Percentiles rank a stretch among this genome's conserved stretches.
Evolutionary conservation across 1,140 invertebrate genomes (phyloP).

Genomic region (Pogonus chalceus): DNA sequence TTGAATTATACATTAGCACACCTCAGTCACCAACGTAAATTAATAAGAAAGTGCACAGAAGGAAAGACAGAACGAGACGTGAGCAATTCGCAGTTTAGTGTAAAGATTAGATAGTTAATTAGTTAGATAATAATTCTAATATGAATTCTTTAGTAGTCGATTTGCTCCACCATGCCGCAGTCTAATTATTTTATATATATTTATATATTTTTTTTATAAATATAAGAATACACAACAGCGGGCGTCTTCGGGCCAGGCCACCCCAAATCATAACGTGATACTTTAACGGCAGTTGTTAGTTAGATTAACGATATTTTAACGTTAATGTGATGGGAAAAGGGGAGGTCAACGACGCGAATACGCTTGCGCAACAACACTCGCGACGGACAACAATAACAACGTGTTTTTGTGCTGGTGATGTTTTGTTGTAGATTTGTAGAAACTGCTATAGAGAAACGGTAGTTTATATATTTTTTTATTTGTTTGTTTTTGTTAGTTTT

Average conservation of each 20-base stretch:
- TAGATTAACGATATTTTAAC: too few relatives aligned
- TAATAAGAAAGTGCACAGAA: constrained; percentile 11
- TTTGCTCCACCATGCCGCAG: constrained; percentile 15
- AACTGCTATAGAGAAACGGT: too few relatives aligned
- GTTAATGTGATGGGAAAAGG: too few relatives aligned
- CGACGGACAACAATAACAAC: neutral
- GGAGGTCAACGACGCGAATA: neutral
- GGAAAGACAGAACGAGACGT: constrained; percentile 10
- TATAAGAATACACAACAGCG: too few relatives aligned
- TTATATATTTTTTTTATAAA: too few relatives aligned
- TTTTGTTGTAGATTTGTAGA: neutral
- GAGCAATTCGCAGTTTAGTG: constrained; percentile 17
- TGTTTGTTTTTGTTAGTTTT: neutral
- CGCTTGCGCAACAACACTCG: too few relatives aligned
- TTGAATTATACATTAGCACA: constrained; percentile 4
- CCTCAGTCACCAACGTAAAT: constrained; percentile 17
- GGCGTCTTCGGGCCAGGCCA: constrained; percentile 24
- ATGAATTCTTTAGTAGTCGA: constrained; percentile 11
- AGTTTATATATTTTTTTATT: too few relatives aligned
- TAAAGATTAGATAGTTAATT: neutral
- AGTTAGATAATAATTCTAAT: constrained; percentile 4
- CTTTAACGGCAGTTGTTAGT: too few relatives aligned
- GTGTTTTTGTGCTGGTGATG: neutral
- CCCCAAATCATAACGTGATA: too few relatives aligned
- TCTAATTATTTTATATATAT: constrained; percentile 7